Evolutionary conservation across 2,113 vertebrate species (phyloP).

Genomic region (Thryonomys swinderianus): DNA sequence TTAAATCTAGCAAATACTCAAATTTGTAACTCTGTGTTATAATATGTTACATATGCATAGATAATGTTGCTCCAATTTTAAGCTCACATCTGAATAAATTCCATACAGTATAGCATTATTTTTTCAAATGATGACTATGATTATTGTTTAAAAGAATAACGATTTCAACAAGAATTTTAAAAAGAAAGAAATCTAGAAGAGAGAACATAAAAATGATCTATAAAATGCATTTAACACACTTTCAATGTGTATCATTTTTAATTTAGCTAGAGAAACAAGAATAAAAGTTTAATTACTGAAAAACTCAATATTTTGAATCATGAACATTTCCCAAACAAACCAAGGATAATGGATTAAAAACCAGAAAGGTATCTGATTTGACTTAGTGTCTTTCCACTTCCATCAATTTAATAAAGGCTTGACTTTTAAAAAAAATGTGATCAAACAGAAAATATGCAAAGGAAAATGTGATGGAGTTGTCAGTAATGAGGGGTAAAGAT

Average conservation of each 20-base stretch:
- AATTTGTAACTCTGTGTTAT: slow-evolving; percentile 47
- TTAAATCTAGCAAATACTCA: slow-evolving; percentile 39
- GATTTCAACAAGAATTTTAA: background rate
- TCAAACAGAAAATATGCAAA: no score
- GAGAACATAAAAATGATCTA: background rate
- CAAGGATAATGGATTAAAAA: background rate
- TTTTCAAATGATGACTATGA: slow-evolving; percentile 24
- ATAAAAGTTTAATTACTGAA: background rate
- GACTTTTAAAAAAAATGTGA: background rate
- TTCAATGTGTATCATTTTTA: slow-evolving; percentile 7
- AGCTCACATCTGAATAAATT: slow-evolving; percentile 48
- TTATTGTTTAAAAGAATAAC: background rate
- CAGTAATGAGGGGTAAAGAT: no score
- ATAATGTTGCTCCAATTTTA: slow-evolving; percentile 57
- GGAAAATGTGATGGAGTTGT: no score
- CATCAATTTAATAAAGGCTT: slow-evolving; percentile 14
- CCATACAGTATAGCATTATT: background rate
- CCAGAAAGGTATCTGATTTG: slow-evolving; percentile 7
- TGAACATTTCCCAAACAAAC: slow-evolving; percentile 5
- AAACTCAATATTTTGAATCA: slow-evolving; percentile 25
- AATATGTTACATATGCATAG: background rate
- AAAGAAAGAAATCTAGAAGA: background rate
- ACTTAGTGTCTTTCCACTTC: background rate
- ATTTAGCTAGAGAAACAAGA: slow-evolving; percentile 17
- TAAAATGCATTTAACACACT: background rate